Evolutionary conservation across 2,113 vertebrate species (phyloP).

Genomic region (Scortum barcoo): DNA sequence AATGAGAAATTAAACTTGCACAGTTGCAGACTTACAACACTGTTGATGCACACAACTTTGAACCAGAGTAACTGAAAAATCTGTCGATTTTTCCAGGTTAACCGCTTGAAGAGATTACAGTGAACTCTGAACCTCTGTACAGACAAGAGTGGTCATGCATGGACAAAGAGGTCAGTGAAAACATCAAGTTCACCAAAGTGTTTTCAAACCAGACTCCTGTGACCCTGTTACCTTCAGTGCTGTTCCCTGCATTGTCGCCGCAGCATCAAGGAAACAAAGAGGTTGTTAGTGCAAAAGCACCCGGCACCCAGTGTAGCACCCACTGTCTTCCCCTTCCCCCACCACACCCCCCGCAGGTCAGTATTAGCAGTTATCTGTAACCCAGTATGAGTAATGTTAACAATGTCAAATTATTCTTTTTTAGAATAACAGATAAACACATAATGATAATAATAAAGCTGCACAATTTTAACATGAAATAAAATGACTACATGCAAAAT

Average conservation of each 20-base stretch:
- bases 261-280: constrained; percentile 76
- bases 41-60: neutral
- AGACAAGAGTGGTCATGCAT: constrained; percentile 70
- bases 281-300: constrained; percentile 67
- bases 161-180: constrained; percentile 20
- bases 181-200: constrained; percentile 45
- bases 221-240: constrained; percentile 79
- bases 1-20: neutral
- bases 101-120: neutral
- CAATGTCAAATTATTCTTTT: neutral
- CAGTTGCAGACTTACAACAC: neutral
- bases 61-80: neutral
- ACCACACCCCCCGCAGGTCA: constrained; percentile 6
- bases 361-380: constrained; percentile 12
- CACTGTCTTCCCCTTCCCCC: constrained; percentile 4
- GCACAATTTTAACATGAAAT: neutral
- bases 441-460: neutral
- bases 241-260: constrained; percentile 65
- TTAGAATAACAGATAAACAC: neutral
- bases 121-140: constrained; percentile 21
- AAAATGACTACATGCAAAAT: neutral
- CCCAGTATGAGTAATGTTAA: constrained; percentile 2
- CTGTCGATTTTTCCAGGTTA: constrained; percentile 7
- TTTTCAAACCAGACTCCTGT: constrained; percentile 53
- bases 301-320: constrained; percentile 45